phyloP scores from a whole-genome alignment of 2,888 invertebrate species.

The Myopa tessellatipennis region DNA sequence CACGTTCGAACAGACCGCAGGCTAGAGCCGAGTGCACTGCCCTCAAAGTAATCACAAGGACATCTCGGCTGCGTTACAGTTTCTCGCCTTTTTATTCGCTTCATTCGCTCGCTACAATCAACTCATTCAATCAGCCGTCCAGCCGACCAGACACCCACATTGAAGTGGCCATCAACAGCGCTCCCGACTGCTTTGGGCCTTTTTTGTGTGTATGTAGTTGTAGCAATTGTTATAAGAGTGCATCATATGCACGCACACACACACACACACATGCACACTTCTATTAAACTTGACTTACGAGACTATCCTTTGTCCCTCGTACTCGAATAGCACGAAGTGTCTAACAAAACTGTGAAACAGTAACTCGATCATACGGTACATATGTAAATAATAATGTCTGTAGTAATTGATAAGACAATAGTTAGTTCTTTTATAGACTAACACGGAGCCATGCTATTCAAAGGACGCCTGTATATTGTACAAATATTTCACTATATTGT shows the following conservation, averaged over 20 bases:
- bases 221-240: conserved; percentile 46
- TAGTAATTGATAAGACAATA: no score
- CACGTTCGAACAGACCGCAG: conserved; percentile 25
- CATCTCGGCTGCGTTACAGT: conserved; percentile 43
- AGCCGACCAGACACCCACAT: background rate
- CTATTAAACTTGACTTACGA: no score
- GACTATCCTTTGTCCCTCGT: no score
- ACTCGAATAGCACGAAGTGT: no score
- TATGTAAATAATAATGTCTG: no score
- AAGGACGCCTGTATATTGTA: no score
- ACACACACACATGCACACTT: no score
- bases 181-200: background rate
- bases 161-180: conserved; percentile 1
- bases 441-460: no score
- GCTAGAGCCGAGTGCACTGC: conserved; percentile 59
- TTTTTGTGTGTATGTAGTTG: conserved; percentile 10
- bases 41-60: conserved; percentile 61
- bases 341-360: no score
- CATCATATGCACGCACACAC: conserved; percentile 21
- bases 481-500: no score
- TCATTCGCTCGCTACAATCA: background rate
- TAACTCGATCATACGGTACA: no score
- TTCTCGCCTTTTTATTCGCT: background rate
- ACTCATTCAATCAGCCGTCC: conserved; percentile 7
- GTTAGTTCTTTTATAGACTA: no score